These are phyloP conservation scores for Morone saxatilis DNA, from an alignment of 2,113 vertebrate genomes.

Conservation along the genomic window DNA sequence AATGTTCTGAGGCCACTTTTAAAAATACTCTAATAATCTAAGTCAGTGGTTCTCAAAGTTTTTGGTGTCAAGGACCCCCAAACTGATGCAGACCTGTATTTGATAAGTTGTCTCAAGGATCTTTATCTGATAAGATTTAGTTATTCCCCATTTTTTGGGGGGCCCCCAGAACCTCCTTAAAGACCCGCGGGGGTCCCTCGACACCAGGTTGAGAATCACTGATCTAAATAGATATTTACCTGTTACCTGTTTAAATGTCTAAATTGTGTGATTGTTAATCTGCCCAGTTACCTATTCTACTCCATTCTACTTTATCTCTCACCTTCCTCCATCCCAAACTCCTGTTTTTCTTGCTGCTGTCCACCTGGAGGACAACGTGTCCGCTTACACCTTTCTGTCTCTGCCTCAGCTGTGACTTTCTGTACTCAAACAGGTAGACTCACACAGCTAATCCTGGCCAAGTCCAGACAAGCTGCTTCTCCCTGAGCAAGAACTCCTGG, in stretches of 20 bases:
- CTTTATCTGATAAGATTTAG: no score
- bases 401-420: constrained; percentile 43
- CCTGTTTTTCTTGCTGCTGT: not conserved
- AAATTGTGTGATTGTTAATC: not conserved
- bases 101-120: no score
- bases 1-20: no score
- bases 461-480: constrained; percentile 80
- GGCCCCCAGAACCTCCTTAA: no score
- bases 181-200: no score
- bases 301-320: not conserved
- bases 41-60: no score
- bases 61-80: no score
- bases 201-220: no score
- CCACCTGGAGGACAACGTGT: not conserved
- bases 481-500: constrained; percentile 64
- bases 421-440: constrained; percentile 57
- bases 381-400: not conserved
- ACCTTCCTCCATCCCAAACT: not conserved
- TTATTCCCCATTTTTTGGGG: no score
- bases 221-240: not conserved
- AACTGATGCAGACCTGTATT: no score
- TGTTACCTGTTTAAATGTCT: not conserved
- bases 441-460: constrained; percentile 73
- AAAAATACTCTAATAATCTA: no score
- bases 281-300: not conserved